These are phyloP conservation scores for Homarus americanus DNA, from an alignment of 1,140 invertebrate species.

Conservation along the genomic window DNA sequence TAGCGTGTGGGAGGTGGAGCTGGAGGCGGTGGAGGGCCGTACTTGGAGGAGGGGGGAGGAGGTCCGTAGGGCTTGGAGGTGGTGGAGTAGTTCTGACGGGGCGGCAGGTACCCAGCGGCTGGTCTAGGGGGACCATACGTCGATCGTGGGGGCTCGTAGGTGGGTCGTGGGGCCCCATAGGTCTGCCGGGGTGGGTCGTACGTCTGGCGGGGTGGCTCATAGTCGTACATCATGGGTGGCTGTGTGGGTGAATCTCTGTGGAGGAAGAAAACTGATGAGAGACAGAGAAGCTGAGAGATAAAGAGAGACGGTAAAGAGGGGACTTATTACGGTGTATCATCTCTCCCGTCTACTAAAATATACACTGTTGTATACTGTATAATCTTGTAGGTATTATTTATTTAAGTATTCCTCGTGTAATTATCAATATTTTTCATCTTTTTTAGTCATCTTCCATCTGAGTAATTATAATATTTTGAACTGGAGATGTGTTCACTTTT, in stretches of 20 bases:
- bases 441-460: too few species aligned
- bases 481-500: too few species aligned
- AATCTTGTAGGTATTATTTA: too few species aligned
- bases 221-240: conserved; percentile 57
- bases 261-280: background rate
- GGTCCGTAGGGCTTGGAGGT: conserved; percentile 47
- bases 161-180: conserved; percentile 35
- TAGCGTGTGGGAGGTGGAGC: conserved; percentile 22
- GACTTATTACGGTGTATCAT: too few species aligned
- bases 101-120: conserved; percentile 55
- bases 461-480: too few species aligned
- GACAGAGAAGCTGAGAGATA: background rate
- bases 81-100: conserved; percentile 49
- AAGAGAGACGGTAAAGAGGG: background rate
- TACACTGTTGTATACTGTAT: too few species aligned
- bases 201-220: conserved; percentile 30
- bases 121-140: conserved; percentile 51
- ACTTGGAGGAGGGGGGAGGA: conserved; percentile 50
- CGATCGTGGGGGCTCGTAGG: conserved; percentile 27
- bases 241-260: conserved; percentile 23
- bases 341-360: too few species aligned
- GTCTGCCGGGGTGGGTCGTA: conserved; percentile 8
- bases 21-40: conserved; percentile 23
- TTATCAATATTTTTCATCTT: too few species aligned
- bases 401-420: too few species aligned